Conservation (phyloP, 2,113 vertebrate species). For the Tetrax tetrax region DNA sequence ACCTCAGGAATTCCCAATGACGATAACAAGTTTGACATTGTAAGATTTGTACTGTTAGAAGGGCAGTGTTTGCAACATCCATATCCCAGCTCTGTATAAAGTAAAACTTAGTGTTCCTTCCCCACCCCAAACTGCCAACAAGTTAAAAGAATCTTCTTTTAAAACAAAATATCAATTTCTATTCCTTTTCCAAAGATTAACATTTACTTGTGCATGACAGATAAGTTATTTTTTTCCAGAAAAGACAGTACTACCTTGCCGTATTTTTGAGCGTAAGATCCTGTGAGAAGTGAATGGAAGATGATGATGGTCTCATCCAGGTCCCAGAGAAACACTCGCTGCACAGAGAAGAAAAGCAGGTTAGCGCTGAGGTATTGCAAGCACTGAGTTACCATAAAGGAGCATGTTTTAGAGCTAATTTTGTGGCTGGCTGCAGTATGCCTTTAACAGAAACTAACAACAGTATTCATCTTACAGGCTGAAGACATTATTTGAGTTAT, state of each 20-base stretch:
- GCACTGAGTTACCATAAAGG: neutral
- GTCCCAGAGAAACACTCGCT: constrained; percentile 98
- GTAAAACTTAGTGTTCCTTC: neutral
- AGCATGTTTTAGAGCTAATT: neutral
- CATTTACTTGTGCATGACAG: neutral
- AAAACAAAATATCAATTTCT: neutral
- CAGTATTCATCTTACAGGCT: neutral
- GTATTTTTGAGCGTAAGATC: constrained; percentile 96
- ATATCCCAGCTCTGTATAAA: neutral
- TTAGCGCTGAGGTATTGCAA: neutral
- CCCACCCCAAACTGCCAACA: neutral
- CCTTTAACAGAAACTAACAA: neutral
- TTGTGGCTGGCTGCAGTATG: neutral
- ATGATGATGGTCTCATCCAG: constrained; percentile 99
- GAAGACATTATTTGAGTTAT: neutral
- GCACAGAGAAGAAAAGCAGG: constrained; percentile 31
- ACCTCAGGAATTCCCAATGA: neutral
- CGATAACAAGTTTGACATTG: neutral
- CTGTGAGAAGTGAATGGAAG: constrained; percentile 98
- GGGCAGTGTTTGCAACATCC: neutral
- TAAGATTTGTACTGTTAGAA: neutral
- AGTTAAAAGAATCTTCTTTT: neutral
- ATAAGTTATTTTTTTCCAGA: neutral
- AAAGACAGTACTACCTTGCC: constrained; percentile 84
- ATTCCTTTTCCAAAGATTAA: neutral